Conservation (phyloP, 2,888 invertebrate genomes). For the Mystacides longicornis region DNA sequence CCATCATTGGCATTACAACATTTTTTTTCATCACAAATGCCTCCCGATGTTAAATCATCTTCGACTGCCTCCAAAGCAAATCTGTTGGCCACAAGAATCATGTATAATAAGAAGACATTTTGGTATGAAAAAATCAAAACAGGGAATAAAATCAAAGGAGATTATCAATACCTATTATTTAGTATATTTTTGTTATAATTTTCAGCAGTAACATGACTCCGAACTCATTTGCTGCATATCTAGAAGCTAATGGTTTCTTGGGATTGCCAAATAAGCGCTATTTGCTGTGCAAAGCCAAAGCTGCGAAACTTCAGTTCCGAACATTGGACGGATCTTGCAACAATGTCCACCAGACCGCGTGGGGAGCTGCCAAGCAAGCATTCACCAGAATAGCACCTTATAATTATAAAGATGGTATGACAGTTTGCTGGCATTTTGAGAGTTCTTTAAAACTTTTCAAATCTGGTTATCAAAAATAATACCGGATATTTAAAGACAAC, state of each 20-base stretch:
- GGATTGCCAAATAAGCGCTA: conserved; percentile 56
- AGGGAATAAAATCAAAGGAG: neutral
- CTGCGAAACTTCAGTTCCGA: neutral
- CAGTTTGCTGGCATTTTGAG: neutral
- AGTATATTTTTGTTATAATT: conserved; percentile 7
- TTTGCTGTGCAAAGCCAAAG: conserved; percentile 31
- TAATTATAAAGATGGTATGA: conserved; percentile 54
- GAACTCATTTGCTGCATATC: conserved; percentile 43
- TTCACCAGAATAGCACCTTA: conserved; percentile 53
- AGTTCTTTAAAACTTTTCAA: neutral
- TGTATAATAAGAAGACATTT: conserved; percentile 40
- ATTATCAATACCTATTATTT: neutral
- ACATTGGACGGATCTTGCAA: conserved; percentile 68
- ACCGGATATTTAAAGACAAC: no score
- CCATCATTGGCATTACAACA: conserved; percentile 37
- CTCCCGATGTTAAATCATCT: conserved; percentile 36
- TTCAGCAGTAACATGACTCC: conserved; percentile 38
- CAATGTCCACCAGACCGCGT: conserved; percentile 58
- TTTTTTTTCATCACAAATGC: conserved; percentile 37
- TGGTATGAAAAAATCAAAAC: conserved; percentile 30
- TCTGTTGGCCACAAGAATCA: conserved; percentile 39
- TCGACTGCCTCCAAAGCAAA: conserved; percentile 40
- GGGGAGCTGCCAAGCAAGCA: conserved; percentile 55
- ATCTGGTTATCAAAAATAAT: no score
- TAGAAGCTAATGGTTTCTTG: conserved; percentile 31